Percentiles rank a stretch among this genome's conserved stretches.
Conservation (phyloP, 2,888 invertebrate species). For the Cerastis rubricosa region DNA sequence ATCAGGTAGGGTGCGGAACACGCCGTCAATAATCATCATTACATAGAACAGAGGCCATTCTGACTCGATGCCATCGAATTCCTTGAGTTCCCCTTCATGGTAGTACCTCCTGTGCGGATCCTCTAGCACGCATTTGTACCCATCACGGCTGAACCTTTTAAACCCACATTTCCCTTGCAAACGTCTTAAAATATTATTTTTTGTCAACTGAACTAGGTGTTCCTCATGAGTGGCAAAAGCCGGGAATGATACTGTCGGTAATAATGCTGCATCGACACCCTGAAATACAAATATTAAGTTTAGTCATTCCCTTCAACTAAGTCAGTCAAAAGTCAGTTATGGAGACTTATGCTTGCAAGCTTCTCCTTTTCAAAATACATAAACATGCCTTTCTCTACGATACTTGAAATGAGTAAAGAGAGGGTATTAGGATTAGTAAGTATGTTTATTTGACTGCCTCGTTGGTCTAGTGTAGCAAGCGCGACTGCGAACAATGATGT, state of each 20-base stretch:
- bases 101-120: conserved; percentile 95
- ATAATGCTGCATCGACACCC: conserved; percentile 98
- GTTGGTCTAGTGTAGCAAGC: no score
- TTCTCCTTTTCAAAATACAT: background rate
- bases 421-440: background rate
- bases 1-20: conserved; percentile 96
- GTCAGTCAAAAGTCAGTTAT: background rate
- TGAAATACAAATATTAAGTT: conserved; percentile 77
- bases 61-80: conserved; percentile 98
- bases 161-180: conserved; percentile 98
- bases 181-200: conserved; percentile 95
- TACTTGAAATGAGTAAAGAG: background rate
- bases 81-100: conserved; percentile 97
- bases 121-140: conserved; percentile 97
- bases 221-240: conserved; percentile 99
- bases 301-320: background rate
- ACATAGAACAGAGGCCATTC: conserved; percentile 99
- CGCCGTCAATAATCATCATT: conserved; percentile 98
- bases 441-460: background rate
- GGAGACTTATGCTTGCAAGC: background rate
- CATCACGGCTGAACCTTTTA: conserved; percentile 98
- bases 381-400: background rate
- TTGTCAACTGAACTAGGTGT: conserved; percentile 95
- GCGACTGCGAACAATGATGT: no score
- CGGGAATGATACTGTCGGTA: conserved; percentile 99